Evolutionary conservation across 1,140 invertebrate species (phyloP), one percentile per base, ranked within the genome.

Genomic region (Caenorhabditis briggsae): DNA sequence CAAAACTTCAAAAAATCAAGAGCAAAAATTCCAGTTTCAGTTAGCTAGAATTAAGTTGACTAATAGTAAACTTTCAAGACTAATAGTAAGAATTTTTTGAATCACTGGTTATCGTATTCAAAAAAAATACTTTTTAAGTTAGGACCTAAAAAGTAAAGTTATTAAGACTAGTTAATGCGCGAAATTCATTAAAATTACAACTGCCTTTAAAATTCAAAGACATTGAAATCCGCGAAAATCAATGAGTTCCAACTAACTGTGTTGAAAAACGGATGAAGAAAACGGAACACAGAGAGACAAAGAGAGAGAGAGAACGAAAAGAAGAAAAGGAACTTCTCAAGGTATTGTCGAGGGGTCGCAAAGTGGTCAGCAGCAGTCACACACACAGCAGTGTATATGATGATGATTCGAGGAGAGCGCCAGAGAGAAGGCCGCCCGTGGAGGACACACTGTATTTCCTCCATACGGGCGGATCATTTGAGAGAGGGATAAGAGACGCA

Each of bases 341-440:
- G 70, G 70, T 78, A 78, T 78, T 78, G 70, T 78, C 11, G n/a
- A 14, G 70, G 70, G 70, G 70, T 78, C 70, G 70, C 70, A 78
- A 78, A 78, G 70, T 78, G 70, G 70, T 78, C 70, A 78, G 70
- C 46, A 50, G 65, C 70, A 50, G 43, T 23, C 18, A 20, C 70
- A 23, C 46, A 50, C 50, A 53, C 50, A 53, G 12, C 18, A 23
- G 43, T 78, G 70, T 78, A 78, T 78, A 78, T 78, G 70, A 78
- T 78, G 70, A 78, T 78, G 70, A 78, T 78, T 78, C 70, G 70
- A 78, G 70, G 70, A 43, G 25, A 70, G 41, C 46, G 25, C 46
- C 43, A n/a, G n/a, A 43, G 18, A 78, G 64, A 23, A 25, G 59
- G 70, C 70, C 70, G 70, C 70, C 70, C 70, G 70, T 20, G 64